Percentiles rank a stretch among this genome's conserved stretches.
Evolutionary conservation across 2,113 vertebrate genomes (phyloP).

Genomic region (Maccullochella peelii): DNA sequence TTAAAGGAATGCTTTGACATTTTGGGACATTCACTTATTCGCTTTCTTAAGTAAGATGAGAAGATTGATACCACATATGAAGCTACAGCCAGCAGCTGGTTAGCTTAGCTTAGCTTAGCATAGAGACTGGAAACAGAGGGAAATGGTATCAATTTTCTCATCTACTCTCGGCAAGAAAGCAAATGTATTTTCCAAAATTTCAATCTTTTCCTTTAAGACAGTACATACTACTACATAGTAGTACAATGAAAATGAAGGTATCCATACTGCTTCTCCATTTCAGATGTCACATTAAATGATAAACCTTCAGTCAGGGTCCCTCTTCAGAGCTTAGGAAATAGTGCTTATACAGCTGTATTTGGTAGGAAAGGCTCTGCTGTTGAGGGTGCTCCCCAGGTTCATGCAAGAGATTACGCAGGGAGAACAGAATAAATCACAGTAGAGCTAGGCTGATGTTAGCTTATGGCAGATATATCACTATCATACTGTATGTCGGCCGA

Average conservation of each 20-base stretch:
- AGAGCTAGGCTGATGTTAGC: neutral
- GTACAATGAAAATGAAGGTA: neutral
- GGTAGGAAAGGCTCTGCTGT: neutral
- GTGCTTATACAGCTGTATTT: neutral
- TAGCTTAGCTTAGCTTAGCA: neutral
- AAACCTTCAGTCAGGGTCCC: neutral
- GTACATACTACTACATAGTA: neutral
- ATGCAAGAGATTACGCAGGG: neutral
- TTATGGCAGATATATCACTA: neutral
- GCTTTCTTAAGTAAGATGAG: neutral
- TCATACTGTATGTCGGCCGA: neutral
- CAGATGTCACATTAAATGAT: neutral
- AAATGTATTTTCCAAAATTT: no score
- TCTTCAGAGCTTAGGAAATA: neutral
- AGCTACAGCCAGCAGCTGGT: neutral
- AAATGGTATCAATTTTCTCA: no score
- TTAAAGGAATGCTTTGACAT: neutral
- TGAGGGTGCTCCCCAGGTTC: neutral
- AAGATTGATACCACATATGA: neutral
- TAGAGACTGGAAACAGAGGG: neutral
- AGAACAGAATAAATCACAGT: neutral
- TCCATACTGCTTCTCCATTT: neutral
- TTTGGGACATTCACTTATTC: neutral
- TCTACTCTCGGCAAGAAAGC: no score
- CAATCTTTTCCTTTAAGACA: neutral